A percentile compares a stretch with the other conserved stretches of the same genome.
These are phyloP conservation scores for Phymanthus crucifer DNA, from an alignment of 92 coral and sea anemone species.

Conservation along the genomic window DNA sequence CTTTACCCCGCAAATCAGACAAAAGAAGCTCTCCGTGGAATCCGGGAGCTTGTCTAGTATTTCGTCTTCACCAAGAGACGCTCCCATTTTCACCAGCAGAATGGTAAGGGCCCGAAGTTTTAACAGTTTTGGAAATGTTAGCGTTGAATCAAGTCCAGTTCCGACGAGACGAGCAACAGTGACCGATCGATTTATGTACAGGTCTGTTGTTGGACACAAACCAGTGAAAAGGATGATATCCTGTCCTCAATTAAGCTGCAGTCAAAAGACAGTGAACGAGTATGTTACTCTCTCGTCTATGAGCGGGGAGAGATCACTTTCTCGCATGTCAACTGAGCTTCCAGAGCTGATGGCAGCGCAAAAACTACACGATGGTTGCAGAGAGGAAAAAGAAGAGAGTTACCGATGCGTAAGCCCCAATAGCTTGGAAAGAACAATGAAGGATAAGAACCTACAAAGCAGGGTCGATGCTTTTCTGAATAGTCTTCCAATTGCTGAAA, in stretches of 20 bases:
- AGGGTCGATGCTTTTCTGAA: conserved; percentile 18
- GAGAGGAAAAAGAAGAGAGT: background rate
- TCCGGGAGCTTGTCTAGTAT: background rate
- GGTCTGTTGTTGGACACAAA: conserved; percentile 14
- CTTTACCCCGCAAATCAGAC: background rate
- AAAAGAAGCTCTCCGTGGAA: background rate
- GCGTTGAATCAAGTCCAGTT: conserved; percentile 6
- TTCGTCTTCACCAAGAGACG: background rate
- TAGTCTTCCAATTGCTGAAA: conserved; percentile 8
- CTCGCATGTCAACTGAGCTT: conserved; percentile 9
- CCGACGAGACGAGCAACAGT: background rate
- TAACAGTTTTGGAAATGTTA: background rate
- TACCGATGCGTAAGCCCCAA: conserved; percentile 18
- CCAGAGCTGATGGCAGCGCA: conserved; percentile 11
- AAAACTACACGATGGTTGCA: background rate
- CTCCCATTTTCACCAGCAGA: background rate
- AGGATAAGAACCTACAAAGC: conserved; percentile 28
- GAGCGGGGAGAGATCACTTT: conserved; percentile 12
- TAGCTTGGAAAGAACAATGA: conserved; percentile 11
- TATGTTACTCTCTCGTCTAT: background rate
- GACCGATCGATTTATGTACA: background rate
- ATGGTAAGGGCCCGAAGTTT: background rate
- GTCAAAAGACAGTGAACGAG: background rate
- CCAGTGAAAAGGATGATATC: background rate
- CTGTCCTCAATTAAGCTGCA: background rate